Evolutionary conservation across 2,113 vertebrate genomes (phyloP), one percentile per base, ranked within the genome.

Genomic region (Azemiops feae): DNA sequence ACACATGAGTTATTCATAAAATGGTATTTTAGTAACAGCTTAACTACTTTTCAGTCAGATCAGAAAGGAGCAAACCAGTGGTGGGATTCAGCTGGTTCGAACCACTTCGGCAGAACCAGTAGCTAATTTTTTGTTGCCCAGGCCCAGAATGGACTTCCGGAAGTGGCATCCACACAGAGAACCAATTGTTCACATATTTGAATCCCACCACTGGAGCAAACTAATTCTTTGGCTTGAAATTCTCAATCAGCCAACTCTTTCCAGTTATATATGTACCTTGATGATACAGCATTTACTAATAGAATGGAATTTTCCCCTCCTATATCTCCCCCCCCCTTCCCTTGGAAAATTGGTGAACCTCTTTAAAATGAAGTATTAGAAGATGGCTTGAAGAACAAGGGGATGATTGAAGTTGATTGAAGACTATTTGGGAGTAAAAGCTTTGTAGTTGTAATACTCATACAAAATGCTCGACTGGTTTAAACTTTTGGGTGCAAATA

Each of bases 401-500:
- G 18, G 34, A 39, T 81, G 34, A 69, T 54, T 12, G 25, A 58
- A 57, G 39, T 43, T 57, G 89, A 39, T 57, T 1, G 45, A 27
- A 34, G 39, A 74, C 27, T 55, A 60, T 30, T 53, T 23, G 18
- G 54, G 30, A 90, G 52, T 47, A 89, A 89, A 47, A 93, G 20
- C 89, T 60, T 85, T 90, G 12, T 30, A 14, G 54, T 16, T 5
- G 27, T 60, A 86, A 39, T 52, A 90, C 5, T 90, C 96, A 96
- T 60, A 95, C 93, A 97, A 97, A 97, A 97, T 97, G 95, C 64
- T 92, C 94, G 97, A 95, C 95, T 95, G 96, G 95, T 96, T 87
- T 96, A 92, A 57, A 93, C 94, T 94, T 97, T 96, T 96, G 93
- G 95, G 81, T 96, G 95, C 92, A 95, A 97, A 96, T 94, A 95